A percentile compares a stretch with the other conserved stretches of the same genome.
These are phyloP conservation scores for Drosophila serrata DNA, from an alignment of 1,140 invertebrate genomes.

Conservation along the genomic window DNA sequence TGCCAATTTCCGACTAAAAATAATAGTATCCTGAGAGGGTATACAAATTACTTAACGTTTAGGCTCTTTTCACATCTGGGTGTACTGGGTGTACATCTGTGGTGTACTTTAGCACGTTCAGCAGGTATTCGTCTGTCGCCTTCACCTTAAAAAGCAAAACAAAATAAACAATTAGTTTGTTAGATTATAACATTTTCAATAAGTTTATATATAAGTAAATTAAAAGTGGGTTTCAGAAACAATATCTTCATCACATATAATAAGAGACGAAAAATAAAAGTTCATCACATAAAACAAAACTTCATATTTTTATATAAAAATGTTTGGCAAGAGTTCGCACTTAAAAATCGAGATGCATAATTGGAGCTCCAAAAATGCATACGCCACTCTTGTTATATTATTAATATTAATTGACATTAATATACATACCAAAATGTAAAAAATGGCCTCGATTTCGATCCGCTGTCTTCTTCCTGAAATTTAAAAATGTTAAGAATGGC, in stretches of 20 bases:
- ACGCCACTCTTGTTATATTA: not conserved
- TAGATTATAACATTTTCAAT: not conserved
- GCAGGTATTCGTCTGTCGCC: not conserved
- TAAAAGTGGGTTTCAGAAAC: not conserved
- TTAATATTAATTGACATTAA: not conserved
- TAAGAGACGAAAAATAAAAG: slow-evolving; percentile 17
- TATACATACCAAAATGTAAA: not conserved
- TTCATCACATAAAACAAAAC: slow-evolving; percentile 4
- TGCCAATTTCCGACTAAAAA: no score
- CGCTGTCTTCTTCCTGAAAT: not conserved
- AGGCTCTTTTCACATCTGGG: no score
- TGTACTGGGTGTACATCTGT: no score
- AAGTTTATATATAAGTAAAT: not conserved
- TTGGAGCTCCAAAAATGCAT: not conserved
- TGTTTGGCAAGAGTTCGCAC: not conserved
- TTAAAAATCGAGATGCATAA: not conserved
- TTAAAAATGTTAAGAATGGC: not conserved
- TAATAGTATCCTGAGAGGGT: no score
- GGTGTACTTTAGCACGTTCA: not conserved
- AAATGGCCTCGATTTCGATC: not conserved
- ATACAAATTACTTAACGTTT: no score
- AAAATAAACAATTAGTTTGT: not conserved
- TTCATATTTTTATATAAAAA: not conserved
- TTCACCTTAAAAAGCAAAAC: not conserved
- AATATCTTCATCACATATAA: slow-evolving; percentile 7